phyloP scores from a whole-genome alignment of 2,888 invertebrate species.

The Tineola bisselliella region DNA sequence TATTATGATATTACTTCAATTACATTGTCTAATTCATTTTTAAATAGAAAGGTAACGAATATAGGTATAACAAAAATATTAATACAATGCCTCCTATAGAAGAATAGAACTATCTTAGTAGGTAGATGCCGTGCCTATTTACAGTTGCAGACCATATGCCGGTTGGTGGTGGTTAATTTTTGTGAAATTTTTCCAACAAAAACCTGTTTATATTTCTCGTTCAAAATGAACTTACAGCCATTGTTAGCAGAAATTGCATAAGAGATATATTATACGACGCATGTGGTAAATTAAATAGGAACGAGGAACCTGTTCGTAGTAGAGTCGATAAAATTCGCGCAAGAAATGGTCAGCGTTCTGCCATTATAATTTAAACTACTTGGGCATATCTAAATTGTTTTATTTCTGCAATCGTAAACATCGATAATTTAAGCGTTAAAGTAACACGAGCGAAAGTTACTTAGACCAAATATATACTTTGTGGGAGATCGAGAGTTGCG shows the following conservation, averaged over 20 bases:
- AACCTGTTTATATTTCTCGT: slow-evolving; percentile 26
- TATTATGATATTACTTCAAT: background rate
- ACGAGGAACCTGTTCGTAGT: slow-evolving; percentile 51
- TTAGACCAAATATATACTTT: slow-evolving; percentile 65
- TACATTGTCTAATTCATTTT: background rate
- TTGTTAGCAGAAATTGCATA: slow-evolving; percentile 57
- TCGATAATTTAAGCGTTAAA: background rate
- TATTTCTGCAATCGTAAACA: slow-evolving; percentile 28
- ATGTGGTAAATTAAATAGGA: slow-evolving; percentile 58
- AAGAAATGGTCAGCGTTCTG: slow-evolving; percentile 43
- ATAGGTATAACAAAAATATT: background rate
- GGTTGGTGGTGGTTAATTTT: background rate
- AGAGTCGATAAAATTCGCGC: slow-evolving; percentile 33
- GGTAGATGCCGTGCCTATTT: background rate
- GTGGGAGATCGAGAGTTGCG: slow-evolving; percentile 51
- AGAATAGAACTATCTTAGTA: background rate
- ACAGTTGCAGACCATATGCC: slow-evolving; percentile 1
- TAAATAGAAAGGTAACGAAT: background rate
- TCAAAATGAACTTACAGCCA: slow-evolving; percentile 36
- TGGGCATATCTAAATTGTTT: slow-evolving; percentile 35
- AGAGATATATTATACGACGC: slow-evolving; percentile 48
- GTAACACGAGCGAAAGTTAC: slow-evolving; percentile 55
- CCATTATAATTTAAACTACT: slow-evolving; percentile 52
- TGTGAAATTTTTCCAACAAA: slow-evolving; percentile 19
- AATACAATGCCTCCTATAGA: background rate